Percentiles rank a stretch among this genome's conserved stretches.
phyloP scores from a whole-genome alignment of 1,140 invertebrate species.

The Artemia franciscana region DNA sequence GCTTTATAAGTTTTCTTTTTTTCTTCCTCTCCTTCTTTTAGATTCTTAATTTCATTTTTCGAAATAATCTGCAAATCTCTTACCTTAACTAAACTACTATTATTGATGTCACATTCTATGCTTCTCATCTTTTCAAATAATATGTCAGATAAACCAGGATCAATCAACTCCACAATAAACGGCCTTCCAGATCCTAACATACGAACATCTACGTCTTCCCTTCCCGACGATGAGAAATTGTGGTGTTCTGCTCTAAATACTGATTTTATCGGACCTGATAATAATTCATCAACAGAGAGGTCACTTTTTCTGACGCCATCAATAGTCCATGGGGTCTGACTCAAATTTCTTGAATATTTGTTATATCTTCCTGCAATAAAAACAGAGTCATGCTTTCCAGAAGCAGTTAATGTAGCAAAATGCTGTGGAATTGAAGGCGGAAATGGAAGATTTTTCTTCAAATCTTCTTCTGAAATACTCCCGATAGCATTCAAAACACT shows the following conservation, averaged over 20 bases:
- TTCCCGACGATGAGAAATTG: slow-evolving; percentile 58
- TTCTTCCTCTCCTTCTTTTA: slow-evolving; percentile 64
- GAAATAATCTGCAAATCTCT: slow-evolving; percentile 19
- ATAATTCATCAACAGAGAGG: slow-evolving; percentile 71
- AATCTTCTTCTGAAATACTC: slow-evolving; percentile 22
- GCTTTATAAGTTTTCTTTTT: slow-evolving; percentile 66
- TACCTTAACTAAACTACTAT: neutral
- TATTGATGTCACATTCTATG: slow-evolving; percentile 12
- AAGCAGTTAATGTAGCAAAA: slow-evolving; percentile 13
- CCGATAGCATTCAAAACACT: slow-evolving; percentile 25
- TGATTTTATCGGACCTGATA: slow-evolving; percentile 33
- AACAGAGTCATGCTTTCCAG: slow-evolving; percentile 12
- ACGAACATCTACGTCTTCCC: slow-evolving; percentile 83
- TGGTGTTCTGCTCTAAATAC: slow-evolving; percentile 26
- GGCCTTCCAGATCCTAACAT: slow-evolving; percentile 64
- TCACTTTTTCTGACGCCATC: slow-evolving; percentile 53
- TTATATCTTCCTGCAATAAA: slow-evolving; percentile 43
- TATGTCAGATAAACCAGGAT: slow-evolving; percentile 26
- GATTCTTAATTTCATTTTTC: slow-evolving; percentile 22
- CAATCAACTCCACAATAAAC: slow-evolving; percentile 56
- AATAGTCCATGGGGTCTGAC: slow-evolving; percentile 84
- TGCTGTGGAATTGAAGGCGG: slow-evolving; percentile 22
- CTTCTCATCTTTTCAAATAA: slow-evolving; percentile 9
- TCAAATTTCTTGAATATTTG: slow-evolving; percentile 60
- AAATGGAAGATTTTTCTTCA: slow-evolving; percentile 21